Percentiles rank a stretch among this genome's conserved stretches.
phyloP scores from a whole-genome alignment of 2,113 vertebrate species.

The Balaeniceps rex region DNA sequence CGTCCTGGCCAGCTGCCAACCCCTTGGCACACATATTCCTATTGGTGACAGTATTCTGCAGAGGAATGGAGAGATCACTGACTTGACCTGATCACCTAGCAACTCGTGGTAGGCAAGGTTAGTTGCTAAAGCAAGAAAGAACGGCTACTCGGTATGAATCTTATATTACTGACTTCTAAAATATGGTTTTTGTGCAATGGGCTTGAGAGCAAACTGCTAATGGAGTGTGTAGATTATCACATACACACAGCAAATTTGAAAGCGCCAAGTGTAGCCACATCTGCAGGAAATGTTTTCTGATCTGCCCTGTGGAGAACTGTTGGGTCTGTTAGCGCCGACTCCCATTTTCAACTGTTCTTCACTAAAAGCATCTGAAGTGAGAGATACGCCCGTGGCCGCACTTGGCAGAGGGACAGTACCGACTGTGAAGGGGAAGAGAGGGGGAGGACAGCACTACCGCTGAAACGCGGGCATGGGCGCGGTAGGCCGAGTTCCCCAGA shows the following conservation, averaged over 20 bases:
- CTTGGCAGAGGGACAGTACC: too few relatives aligned
- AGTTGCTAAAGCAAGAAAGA: neutral
- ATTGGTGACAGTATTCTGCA: neutral
- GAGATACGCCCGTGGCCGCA: rapidly evolving
- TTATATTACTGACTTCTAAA: neutral
- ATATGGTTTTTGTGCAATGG: neutral
- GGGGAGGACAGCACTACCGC: too few relatives aligned
- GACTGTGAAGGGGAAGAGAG: rapidly evolving
- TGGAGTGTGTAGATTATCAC: rapidly evolving
- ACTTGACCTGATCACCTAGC: neutral
- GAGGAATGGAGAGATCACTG: neutral
- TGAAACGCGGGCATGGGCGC: rapidly evolving
- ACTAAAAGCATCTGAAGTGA: neutral
- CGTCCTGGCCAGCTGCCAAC: neutral
- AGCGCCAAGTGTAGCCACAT: neutral
- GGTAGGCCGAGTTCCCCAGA: neutral
- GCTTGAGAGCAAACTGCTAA: neutral
- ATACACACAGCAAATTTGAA: neutral
- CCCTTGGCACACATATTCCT: neutral
- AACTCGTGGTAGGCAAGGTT: neutral
- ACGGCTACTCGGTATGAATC: rapidly evolving
- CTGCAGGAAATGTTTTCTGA: neutral
- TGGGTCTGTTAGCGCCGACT: neutral
- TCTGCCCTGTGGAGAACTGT: neutral
- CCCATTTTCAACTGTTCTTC: neutral